phyloP scores from a whole-genome alignment of 1,140 invertebrate genomes.

The Polyergus mexicanus region DNA sequence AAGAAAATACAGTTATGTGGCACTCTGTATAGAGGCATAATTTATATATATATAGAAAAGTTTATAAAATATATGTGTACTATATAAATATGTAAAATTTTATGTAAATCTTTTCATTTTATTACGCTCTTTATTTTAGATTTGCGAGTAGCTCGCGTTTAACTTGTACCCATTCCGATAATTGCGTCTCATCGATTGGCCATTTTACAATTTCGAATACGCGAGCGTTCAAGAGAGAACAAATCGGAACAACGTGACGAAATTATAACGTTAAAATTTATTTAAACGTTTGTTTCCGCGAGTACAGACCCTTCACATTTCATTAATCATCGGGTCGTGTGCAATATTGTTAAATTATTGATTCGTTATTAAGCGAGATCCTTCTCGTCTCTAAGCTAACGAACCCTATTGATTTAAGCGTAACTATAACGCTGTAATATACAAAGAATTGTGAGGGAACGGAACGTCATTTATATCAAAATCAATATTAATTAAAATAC shows the following conservation, averaged over 20 bases:
- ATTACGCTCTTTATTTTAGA: neutral
- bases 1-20: neutral
- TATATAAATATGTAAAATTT: neutral
- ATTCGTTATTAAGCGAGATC: conserved; percentile 46
- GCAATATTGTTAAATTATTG: conserved; percentile 54
- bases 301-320: neutral
- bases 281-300: neutral
- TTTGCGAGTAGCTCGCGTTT: neutral
- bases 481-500: conserved; percentile 14
- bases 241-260: conserved; percentile 42
- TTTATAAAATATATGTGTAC: neutral
- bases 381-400: conserved; percentile 10
- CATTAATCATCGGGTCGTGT: conserved; percentile 20
- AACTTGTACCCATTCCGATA: conserved; percentile 1
- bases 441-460: conserved; percentile 11
- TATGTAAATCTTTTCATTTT: conserved; percentile 22
- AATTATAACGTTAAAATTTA: conserved; percentile 52
- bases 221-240: neutral
- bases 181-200: conserved; percentile 28
- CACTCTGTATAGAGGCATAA: neutral
- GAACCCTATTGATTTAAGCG: conserved; percentile 27
- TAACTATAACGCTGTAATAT: neutral
- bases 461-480: neutral
- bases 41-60: neutral
- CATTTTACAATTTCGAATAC: conserved; percentile 46